phyloP scores from a whole-genome alignment of 2,888 invertebrate genomes.

The Limulus polyphemus region DNA sequence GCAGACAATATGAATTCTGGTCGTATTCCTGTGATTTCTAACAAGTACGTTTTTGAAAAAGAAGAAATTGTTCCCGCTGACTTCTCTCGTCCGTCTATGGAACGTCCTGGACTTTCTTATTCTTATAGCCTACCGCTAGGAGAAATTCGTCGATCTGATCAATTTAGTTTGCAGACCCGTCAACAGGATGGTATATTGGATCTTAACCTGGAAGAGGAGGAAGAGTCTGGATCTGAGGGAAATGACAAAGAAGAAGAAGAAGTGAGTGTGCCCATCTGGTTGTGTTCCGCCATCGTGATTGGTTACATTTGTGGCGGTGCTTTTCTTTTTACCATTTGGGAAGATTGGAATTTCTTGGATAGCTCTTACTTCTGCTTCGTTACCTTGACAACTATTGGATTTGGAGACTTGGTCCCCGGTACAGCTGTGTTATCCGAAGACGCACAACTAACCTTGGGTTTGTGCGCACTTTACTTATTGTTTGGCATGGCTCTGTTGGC shows the following conservation, averaged over 20 bases:
- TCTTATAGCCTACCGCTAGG: too few relatives aligned
- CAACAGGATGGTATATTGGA: conserved; percentile 3
- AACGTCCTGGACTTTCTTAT: too few relatives aligned
- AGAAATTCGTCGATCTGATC: too few relatives aligned
- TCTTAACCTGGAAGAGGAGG: conserved; percentile 31
- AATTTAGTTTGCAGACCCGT: too few relatives aligned
- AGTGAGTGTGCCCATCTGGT: conserved; percentile 44
- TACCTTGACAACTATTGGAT: conserved; percentile 82
- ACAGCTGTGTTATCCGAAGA: conserved; percentile 47
- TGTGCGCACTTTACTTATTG: conserved; percentile 79
- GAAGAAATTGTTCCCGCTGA: too few relatives aligned
- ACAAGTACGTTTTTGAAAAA: conserved; percentile 43
- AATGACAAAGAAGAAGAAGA: conserved; percentile 19
- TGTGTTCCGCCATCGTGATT: conserved; percentile 73
- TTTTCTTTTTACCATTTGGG: conserved; percentile 71
- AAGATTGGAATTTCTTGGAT: conserved; percentile 71
- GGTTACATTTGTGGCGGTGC: conserved; percentile 82
- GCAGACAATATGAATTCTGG: conserved; percentile 23
- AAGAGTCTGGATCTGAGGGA: conserved; percentile 31
- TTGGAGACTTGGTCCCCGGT: conserved; percentile 81
- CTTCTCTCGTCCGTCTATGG: too few relatives aligned
- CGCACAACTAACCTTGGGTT: conserved; percentile 54
- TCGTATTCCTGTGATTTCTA: conserved; percentile 49
- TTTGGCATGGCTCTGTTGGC: conserved; percentile 88
- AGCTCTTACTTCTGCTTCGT: conserved; percentile 90